phyloP scores from a whole-genome alignment of 2,797 vertebrate species.

The Adelosebastes latens region DNA sequence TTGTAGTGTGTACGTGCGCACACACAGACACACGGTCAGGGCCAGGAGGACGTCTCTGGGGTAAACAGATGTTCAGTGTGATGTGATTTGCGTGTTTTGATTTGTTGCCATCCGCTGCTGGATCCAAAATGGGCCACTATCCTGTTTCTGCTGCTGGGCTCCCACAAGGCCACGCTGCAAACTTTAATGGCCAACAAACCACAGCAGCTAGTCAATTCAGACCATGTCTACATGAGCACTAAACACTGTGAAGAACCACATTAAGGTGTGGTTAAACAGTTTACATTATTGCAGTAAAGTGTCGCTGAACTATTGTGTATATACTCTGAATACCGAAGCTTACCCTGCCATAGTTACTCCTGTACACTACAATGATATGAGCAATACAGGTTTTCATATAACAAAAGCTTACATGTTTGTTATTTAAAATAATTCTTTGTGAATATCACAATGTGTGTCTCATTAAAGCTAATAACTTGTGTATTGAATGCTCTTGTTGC shows the following conservation, averaged over 20 bases:
- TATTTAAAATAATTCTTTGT: too few species aligned
- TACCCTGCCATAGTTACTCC: neutral
- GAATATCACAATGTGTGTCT: neutral
- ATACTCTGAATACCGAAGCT: neutral
- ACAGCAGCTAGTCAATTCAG: neutral
- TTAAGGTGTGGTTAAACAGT: neutral
- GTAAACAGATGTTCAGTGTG: slow-evolving; percentile 45
- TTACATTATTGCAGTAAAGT: neutral
- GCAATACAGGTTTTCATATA: too few species aligned
- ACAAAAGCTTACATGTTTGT: too few species aligned
- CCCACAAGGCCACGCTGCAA: neutral
- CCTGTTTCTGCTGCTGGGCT: slow-evolving; percentile 37
- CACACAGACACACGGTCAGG: neutral
- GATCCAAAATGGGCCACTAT: slow-evolving; percentile 16
- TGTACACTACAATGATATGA: neutral
- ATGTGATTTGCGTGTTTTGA: slow-evolving; percentile 46
- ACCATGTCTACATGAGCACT: neutral
- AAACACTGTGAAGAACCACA: neutral
- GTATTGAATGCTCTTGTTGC: too few species aligned
- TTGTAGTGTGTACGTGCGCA: neutral
- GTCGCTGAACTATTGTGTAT: neutral
- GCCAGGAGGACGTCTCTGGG: slow-evolving; percentile 34
- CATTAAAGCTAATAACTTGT: neutral
- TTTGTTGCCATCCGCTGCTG: slow-evolving; percentile 22
- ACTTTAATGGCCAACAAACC: slow-evolving; percentile 6